A percentile compares a stretch with the other conserved stretches of the same genome.
Conservation (phyloP, 2,113 vertebrate genomes). For the Nanger granti region DNA sequence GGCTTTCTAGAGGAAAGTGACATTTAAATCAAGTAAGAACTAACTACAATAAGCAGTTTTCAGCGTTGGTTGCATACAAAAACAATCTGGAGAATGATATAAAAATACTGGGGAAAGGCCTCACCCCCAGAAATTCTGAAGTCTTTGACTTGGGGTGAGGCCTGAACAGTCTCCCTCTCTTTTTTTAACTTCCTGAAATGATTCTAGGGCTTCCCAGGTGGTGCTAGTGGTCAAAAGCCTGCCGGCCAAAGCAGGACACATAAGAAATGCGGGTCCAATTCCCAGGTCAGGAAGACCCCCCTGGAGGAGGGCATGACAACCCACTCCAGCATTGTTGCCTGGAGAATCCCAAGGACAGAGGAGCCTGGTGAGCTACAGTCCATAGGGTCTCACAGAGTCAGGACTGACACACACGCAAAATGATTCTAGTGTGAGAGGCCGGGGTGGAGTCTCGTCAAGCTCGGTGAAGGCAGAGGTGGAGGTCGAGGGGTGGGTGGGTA, state of each 20-base stretch:
- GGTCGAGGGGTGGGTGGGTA: not conserved
- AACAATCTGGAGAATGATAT: not conserved
- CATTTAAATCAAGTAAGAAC: not conserved
- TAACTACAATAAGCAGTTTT: constrained; percentile 7
- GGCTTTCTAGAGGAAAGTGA: not conserved
- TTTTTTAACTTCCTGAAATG: not conserved
- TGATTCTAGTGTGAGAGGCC: not conserved
- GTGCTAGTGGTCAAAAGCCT: not conserved
- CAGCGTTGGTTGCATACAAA: not conserved
- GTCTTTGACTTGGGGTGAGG: not conserved
- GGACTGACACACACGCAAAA: not conserved
- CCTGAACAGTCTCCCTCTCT: not conserved
- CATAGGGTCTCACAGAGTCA: not conserved
- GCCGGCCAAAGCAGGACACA: not conserved
- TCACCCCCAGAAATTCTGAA: not conserved
- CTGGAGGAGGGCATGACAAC: not conserved
- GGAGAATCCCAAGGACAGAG: not conserved
- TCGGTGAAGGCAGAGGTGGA: not conserved
- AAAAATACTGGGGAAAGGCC: not conserved
- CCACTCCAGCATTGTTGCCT: not conserved
- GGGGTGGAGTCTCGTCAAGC: not conserved
- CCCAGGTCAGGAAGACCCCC: not conserved
- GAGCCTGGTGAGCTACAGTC: not conserved
- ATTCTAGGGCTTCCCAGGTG: not conserved
- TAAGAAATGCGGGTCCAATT: not conserved